Evolutionary conservation across 2,113 vertebrate genomes (phyloP).

Genomic region (Gymnocephalus cernua): DNA sequence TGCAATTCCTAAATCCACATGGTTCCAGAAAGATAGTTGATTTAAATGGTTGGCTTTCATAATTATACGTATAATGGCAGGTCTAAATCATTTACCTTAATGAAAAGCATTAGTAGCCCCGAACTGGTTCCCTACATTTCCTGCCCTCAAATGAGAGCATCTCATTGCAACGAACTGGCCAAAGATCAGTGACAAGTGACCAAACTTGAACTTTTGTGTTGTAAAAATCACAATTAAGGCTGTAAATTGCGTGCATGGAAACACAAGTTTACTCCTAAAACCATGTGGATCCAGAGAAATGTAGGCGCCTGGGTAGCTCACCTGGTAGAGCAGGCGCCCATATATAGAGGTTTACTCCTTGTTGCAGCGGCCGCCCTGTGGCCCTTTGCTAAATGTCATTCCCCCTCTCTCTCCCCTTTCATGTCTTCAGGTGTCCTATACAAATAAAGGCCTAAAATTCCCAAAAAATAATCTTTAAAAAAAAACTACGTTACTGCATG

Average conservation of each 20-base stretch:
- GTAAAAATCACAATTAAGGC: not conserved
- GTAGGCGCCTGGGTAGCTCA: too few species aligned
- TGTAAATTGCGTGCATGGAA: not conserved
- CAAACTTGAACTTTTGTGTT: not conserved
- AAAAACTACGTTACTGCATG: not conserved
- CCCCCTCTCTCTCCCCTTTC: too few species aligned
- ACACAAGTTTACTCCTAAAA: not conserved
- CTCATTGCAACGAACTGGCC: not conserved
- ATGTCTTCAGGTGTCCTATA: too few species aligned
- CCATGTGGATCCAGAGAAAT: not conserved
- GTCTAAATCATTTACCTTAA: not conserved
- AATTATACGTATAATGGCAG: not conserved
- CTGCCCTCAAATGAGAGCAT: conserved; percentile 2
- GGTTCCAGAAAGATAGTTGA: not conserved
- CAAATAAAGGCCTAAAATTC: too few species aligned
- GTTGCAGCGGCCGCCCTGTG: too few species aligned
- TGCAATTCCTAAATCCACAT: not conserved
- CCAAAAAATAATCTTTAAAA: not conserved
- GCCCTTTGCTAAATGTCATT: too few species aligned
- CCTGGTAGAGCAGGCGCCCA: too few species aligned
- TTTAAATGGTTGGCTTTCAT: not conserved
- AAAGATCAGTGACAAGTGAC: not conserved
- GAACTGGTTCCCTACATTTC: not conserved
- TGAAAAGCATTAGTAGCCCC: not conserved
- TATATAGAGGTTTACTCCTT: too few species aligned